Evolutionary conservation across 1,140 invertebrate species (phyloP).

Genomic region (Wasmannia auropunctata): DNA sequence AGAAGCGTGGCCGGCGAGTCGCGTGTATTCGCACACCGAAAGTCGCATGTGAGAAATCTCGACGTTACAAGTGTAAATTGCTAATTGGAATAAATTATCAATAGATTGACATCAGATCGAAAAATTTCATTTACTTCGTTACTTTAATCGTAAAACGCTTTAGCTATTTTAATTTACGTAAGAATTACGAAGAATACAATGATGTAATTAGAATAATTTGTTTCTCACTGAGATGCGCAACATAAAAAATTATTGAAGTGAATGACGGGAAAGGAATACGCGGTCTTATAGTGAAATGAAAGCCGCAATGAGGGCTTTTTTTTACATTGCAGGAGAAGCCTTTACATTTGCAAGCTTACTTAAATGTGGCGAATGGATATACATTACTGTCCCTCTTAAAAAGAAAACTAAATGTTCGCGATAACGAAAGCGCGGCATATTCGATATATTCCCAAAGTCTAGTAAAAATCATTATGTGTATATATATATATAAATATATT

Average conservation of each 20-base stretch:
- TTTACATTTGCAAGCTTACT: slow-evolving; percentile 63
- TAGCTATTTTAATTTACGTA: background rate
- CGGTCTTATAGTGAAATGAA: slow-evolving; percentile 40
- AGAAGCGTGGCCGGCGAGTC: slow-evolving; percentile 61
- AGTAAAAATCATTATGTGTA: too few species aligned
- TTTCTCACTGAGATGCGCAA: background rate
- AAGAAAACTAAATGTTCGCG: slow-evolving; percentile 49
- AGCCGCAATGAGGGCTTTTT: slow-evolving; percentile 53
- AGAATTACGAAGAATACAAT: background rate
- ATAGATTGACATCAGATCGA: background rate
- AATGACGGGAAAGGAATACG: background rate
- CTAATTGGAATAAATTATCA: background rate
- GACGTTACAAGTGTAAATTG: slow-evolving; percentile 8
- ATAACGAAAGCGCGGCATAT: slow-evolving; percentile 64
- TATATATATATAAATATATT: too few species aligned
- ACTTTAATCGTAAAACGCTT: background rate
- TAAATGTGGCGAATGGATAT: slow-evolving; percentile 58
- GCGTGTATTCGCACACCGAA: slow-evolving; percentile 64
- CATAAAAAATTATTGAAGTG: slow-evolving; percentile 20
- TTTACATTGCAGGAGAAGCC: slow-evolving; percentile 44
- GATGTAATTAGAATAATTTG: background rate
- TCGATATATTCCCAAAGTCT: slow-evolving; percentile 43
- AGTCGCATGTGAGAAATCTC: slow-evolving; percentile 52
- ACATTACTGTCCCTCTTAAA: slow-evolving; percentile 44
- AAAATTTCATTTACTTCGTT: background rate